Percentiles rank a stretch among this genome's conserved stretches.
phyloP scores from a whole-genome alignment of 2,113 vertebrate species.

The Sterrhoptilus dennistouni region DNA sequence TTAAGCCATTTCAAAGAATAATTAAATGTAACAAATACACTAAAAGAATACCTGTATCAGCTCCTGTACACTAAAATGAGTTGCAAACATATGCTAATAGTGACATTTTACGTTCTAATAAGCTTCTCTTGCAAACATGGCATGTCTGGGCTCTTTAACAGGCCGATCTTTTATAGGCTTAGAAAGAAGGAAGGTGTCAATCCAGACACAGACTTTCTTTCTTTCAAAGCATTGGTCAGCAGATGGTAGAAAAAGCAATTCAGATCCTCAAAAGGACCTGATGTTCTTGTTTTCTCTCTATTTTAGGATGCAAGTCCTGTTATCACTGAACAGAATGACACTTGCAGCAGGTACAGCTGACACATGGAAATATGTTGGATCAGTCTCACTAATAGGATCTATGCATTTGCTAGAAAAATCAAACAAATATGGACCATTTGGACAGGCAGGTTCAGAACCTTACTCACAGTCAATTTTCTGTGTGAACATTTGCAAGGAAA shows the following conservation, averaged over 20 bases:
- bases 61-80: background rate
- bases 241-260: constrained; percentile 65
- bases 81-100: background rate
- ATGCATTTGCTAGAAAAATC: constrained; percentile 58
- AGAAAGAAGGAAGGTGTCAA: background rate
- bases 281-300: constrained; percentile 65
- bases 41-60: background rate
- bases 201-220: constrained; percentile 29
- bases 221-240: constrained; percentile 35
- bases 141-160: background rate
- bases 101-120: background rate
- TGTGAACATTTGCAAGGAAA: constrained; percentile 62
- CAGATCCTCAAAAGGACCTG: constrained; percentile 56
- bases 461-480: constrained; percentile 60
- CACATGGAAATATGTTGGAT: constrained; percentile 67
- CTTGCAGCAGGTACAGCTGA: constrained; percentile 71
- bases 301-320: constrained; percentile 68
- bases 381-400: constrained; percentile 56
- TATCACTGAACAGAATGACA: constrained; percentile 67
- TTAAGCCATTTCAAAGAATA: background rate
- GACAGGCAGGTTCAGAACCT: constrained; percentile 62
- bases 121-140: background rate
- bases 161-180: background rate
- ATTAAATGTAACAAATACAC: background rate
- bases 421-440: constrained; percentile 57